These are phyloP conservation scores for Oriolus oriolus DNA, from an alignment of 2,113 vertebrate species.

Conservation along the genomic window DNA sequence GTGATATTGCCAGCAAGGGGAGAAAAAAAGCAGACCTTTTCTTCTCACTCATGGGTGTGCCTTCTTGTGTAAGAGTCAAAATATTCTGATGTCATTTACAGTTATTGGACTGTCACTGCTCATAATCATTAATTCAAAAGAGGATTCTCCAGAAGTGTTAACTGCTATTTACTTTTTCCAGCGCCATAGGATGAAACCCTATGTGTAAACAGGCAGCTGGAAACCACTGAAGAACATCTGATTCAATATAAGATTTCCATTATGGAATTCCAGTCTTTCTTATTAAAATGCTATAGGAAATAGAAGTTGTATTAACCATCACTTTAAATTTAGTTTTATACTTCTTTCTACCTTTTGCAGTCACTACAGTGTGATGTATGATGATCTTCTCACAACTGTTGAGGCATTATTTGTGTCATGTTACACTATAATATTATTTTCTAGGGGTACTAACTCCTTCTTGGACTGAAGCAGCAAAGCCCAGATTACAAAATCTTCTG, in stretches of 20 bases:
- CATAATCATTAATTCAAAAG: background rate
- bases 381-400: background rate
- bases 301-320: background rate
- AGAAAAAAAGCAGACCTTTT: background rate
- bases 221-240: background rate
- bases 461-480: background rate
- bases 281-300: background rate
- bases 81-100: background rate
- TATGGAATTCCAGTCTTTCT: background rate
- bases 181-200: constrained; percentile 5
- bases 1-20: background rate
- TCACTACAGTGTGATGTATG: background rate
- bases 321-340: background rate
- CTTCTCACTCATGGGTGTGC: background rate
- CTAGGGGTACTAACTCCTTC: background rate
- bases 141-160: background rate
- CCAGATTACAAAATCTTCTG: background rate
- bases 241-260: background rate
- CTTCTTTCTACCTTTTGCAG: background rate
- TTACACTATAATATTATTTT: background rate
- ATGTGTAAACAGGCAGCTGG: background rate
- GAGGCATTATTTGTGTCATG: background rate
- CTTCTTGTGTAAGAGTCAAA: background rate
- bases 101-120: background rate
- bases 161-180: background rate